These are phyloP conservation scores for Ormia ochracea DNA, from an alignment of 2,888 invertebrate species.

Conservation along the genomic window DNA sequence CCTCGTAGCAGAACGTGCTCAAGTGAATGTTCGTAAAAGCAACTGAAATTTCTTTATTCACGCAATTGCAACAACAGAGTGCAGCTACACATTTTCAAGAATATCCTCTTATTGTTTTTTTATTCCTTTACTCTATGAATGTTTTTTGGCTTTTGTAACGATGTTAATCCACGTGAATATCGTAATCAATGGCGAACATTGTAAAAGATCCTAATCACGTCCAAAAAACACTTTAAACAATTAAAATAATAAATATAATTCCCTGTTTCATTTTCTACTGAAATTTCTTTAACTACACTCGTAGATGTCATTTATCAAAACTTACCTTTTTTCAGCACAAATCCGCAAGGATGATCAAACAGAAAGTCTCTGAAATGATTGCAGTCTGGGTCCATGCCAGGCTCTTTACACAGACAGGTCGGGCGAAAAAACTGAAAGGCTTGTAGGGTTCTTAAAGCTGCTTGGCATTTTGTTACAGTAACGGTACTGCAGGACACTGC, in stretches of 20 bases:
- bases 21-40: neutral
- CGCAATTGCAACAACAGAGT: neutral
- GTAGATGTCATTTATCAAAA: slow-evolving; percentile 16
- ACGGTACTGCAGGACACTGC: slow-evolving; percentile 94
- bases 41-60: neutral
- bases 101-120: neutral
- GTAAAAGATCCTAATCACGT: neutral
- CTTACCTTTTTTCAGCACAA: slow-evolving; percentile 92
- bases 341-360: slow-evolving; percentile 95
- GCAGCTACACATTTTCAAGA: neutral
- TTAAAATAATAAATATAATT: neutral
- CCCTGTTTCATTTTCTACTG: neutral
- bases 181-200: too few relatives aligned
- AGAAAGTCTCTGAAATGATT: slow-evolving; percentile 95
- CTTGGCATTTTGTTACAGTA: slow-evolving; percentile 94
- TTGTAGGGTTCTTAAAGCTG: slow-evolving; percentile 90
- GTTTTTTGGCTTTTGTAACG: too few relatives aligned
- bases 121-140: too few relatives aligned
- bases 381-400: slow-evolving; percentile 93
- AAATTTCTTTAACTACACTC: neutral
- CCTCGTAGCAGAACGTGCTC: too few relatives aligned
- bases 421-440: slow-evolving; percentile 95
- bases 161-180: too few relatives aligned
- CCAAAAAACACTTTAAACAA: neutral
- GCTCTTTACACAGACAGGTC: slow-evolving; percentile 93